A percentile compares a stretch with the other conserved stretches of the same genome.
Conservation (phyloP, 2,888 invertebrate species). For the Dynastes grantii region DNA sequence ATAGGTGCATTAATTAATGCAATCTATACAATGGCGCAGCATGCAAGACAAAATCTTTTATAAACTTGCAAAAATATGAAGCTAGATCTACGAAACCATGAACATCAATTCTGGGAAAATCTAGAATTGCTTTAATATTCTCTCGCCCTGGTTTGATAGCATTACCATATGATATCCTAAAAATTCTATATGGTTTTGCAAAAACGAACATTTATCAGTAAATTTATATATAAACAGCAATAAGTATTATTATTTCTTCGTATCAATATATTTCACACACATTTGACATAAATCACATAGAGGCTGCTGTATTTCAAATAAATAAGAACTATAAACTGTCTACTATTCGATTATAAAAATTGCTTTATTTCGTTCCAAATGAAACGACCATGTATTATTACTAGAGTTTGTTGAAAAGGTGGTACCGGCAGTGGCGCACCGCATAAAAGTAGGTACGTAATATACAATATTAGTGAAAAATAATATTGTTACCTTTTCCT, state of each 20-base stretch:
- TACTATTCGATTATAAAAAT: not conserved
- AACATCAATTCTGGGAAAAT: not conserved
- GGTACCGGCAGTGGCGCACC: too few relatives aligned
- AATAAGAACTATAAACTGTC: constrained; percentile 1
- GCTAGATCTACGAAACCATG: not conserved
- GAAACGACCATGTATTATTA: not conserved
- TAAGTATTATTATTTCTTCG: too few relatives aligned
- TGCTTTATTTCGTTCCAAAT: not conserved
- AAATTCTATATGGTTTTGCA: constrained; percentile 47
- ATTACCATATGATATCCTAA: not conserved
- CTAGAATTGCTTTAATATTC: not conserved
- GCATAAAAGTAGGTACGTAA: too few relatives aligned
- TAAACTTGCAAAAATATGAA: not conserved
- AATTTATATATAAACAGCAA: too few relatives aligned
- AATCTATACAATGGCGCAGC: not conserved
- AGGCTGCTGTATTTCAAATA: not conserved
- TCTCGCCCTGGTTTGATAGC: too few relatives aligned
- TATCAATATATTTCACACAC: too few relatives aligned
- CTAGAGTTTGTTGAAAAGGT: too few relatives aligned
- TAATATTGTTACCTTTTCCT: too few relatives aligned
- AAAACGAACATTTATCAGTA: not conserved
- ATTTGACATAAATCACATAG: too few relatives aligned
- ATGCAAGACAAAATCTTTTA: not conserved
- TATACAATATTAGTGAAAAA: too few relatives aligned
- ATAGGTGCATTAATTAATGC: not conserved